phyloP scores from a whole-genome alignment of 2,888 invertebrate genomes.

The Leucoma salicis region DNA sequence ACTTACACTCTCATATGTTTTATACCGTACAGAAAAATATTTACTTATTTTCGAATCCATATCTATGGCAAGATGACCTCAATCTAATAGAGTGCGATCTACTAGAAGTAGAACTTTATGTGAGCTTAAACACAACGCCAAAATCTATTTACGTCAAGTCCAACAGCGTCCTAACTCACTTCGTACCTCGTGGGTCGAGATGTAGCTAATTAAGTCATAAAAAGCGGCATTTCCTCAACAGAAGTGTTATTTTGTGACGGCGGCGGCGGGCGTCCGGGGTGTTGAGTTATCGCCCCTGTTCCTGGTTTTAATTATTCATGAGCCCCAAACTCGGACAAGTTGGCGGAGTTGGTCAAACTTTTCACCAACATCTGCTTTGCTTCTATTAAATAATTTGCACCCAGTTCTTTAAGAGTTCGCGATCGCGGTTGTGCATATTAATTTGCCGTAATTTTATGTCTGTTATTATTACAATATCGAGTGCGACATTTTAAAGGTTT shows the following conservation, averaged over 20 bases:
- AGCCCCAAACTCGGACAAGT: constrained; percentile 54
- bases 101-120: too few species aligned
- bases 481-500: too few species aligned
- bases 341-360: constrained; percentile 47
- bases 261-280: constrained; percentile 38
- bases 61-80: too few species aligned
- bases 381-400: constrained; percentile 69
- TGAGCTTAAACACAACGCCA: too few species aligned
- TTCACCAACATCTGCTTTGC: constrained; percentile 61
- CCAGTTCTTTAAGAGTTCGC: constrained; percentile 49
- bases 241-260: constrained; percentile 62
- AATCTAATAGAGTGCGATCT: too few species aligned
- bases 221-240: constrained; percentile 58
- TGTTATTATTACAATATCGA: not conserved
- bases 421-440: constrained; percentile 43
- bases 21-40: too few species aligned
- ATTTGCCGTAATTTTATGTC: constrained; percentile 15
- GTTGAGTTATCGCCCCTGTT: constrained; percentile 67
- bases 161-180: constrained; percentile 17
- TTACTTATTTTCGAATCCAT: too few species aligned
- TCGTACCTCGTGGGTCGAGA: constrained; percentile 45
- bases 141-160: not conserved
- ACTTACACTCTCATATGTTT: too few species aligned
- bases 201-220: constrained; percentile 74
- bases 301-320: constrained; percentile 76